Base-by-base conservation (phyloP, 2,797 vertebrate species). In the Fistularia commersonii region DNA sequence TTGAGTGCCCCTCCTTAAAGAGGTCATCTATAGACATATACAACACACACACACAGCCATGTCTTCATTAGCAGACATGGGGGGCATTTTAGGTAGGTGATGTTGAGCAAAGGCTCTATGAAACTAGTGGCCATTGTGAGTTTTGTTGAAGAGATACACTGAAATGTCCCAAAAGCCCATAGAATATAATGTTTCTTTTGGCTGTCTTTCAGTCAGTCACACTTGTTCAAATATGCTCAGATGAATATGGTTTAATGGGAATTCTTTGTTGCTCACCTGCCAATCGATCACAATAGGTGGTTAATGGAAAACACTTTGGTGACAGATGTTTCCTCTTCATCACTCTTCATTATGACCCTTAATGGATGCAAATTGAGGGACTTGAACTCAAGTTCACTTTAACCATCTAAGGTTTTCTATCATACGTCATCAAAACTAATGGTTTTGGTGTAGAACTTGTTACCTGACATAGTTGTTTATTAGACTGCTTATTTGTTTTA, bases 271-370 rank as follows among this genome's bases (percentile, higher is more conserved):
- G 82, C 82, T 90, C 88, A 89, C 87, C 87, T 89, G 86, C 75
- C 31, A 65, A 65, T 15, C 78, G 67, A 63, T 69, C 61, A 76
- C 80, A 79, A 83, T 83, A 67, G 74, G 69, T 38, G 56, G 69
- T 88, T 88, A 87, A 89, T 89, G 66, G 83, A 81, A 72, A 49
- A 86, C 81, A 80, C 81, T 89, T 84, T 78, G 76, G 76, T 84
- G 80, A 81, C 90, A 91, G 88, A 89, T 89, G 88, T 89, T 89
- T 69, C 67, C 83, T 79, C 84, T 89, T 88, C 74, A 85, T 81
- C 81, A 67, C 71, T 70, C 79, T 83, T 59, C 74, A 86, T 59
- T 75, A 61, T 77, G 77, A 81, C 76, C 78, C 83, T 83, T 76
- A 79, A 66, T 54, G 59, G 74, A 76, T 64, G 76, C 55, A 72